Evolutionary conservation across 2,888 invertebrate species (phyloP), one percentile per base, ranked within the genome.

Genomic region (Ecliptopera silaceata): DNA sequence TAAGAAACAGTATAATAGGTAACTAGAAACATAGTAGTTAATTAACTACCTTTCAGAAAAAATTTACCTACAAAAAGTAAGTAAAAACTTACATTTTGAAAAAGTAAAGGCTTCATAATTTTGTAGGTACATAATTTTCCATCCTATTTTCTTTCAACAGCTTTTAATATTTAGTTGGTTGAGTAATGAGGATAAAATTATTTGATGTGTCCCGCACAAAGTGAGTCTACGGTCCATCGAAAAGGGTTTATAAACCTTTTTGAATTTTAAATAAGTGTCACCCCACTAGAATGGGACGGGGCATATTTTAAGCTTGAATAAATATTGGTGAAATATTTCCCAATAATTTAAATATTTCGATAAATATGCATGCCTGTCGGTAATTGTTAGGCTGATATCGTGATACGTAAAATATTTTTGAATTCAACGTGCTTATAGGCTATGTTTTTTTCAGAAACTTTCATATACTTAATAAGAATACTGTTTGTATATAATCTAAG

Each of bases 321-420:
- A 62, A 63, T 61, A 62, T 57, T 56, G 61, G 59, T 43, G 29
- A 52, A 62, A 63, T 66, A 57, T 62, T 61, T 55, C 48, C 41
- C 48, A 45, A 46, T 64, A 61, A 64, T 66, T 64, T 56, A 57
- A 66, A 62, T 59, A 58, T 17, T 49, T 42, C 61, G 53, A 62
- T 61, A 66, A 62, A 66, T 66, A 64, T 66, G 61, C 62, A 64
- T 56, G 56, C 44, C 56, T 48, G 63, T 50, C 59, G 48, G 59
- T 61, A 54, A n/a, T 58, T 58, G 61, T 59, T 63, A 46, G 50
- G 46, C 50, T 46, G 46, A 56, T 53, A 34, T 52, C 34, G 44
- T 41, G 54, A 52, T 52, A 58, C 42, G 38, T 54, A 47, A 32
- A 42, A 20, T 42, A 56, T 56, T 54, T 56, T 47, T 59, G 39